A percentile compares a stretch with the other conserved stretches of the same genome.
Evolutionary conservation across 2,113 vertebrate genomes (phyloP).

Genomic region (Thunnus maccoyii): DNA sequence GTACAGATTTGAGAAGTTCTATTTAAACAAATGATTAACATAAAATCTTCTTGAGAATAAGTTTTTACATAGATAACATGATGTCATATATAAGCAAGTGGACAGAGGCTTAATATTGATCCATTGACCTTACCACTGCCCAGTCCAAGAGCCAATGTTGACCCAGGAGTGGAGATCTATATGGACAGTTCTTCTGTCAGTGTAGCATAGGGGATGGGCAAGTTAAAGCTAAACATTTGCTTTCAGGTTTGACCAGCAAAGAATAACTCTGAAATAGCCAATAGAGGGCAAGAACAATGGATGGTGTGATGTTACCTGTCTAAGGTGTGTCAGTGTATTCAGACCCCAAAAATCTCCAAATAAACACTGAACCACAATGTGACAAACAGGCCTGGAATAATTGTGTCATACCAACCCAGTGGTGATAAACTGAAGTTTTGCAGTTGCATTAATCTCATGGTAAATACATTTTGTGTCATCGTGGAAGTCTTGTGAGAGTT

Average conservation of each 20-base stretch:
- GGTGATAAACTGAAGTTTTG: neutral
- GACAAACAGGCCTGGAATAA: neutral
- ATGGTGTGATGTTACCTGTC: slow-evolving; percentile 1
- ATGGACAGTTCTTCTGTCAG: slow-evolving; percentile 68
- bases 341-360: slow-evolving; percentile 18
- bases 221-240: slow-evolving; percentile 82
- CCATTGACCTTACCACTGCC: slow-evolving; percentile 66
- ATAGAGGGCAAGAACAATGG: slow-evolving; percentile 47
- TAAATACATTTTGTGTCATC: neutral
- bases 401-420: neutral
- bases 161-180: slow-evolving; percentile 74
- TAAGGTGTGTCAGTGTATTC: slow-evolving; percentile 21
- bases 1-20: neutral
- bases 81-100: slow-evolving; percentile 15
- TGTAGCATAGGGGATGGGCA: slow-evolving; percentile 70
- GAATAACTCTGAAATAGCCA: slow-evolving; percentile 55
- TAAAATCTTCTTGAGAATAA: neutral
- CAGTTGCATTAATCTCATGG: neutral
- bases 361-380: slow-evolving; percentile 14
- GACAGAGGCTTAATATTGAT: slow-evolving; percentile 69
- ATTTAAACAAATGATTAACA: neutral
- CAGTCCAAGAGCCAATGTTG: slow-evolving; percentile 75
- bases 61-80: slow-evolving; percentile 1
- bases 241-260: slow-evolving; percentile 66
- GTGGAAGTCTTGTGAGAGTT: neutral